A percentile compares a stretch with the other conserved stretches of the same genome.
Conservation (phyloP, 2,797 vertebrate genomes). For the Phrynocephalus guinanensis region DNA sequence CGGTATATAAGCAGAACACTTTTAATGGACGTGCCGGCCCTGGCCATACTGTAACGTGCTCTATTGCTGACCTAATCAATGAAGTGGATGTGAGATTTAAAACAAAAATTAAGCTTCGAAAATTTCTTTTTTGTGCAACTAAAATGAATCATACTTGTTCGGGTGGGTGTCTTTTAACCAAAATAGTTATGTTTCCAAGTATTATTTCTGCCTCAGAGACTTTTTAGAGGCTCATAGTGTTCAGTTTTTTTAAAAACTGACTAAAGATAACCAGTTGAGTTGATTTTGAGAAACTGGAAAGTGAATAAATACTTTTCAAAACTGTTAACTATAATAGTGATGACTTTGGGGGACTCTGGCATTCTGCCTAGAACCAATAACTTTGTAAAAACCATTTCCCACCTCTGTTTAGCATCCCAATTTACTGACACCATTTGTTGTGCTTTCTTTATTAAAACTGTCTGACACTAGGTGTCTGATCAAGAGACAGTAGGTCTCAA, state of each 20-base stretch:
- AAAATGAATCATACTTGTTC: no score
- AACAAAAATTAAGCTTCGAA: no score
- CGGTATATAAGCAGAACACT: no score
- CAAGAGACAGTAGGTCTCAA: background rate
- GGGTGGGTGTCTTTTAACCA: no score
- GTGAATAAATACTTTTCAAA: background rate
- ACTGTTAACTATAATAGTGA: background rate
- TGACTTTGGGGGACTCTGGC: background rate
- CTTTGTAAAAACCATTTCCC: background rate
- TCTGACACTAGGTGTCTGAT: conserved; percentile 3
- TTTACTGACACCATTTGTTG: background rate
- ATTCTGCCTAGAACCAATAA: background rate
- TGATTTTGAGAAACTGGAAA: background rate
- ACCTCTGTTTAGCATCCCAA: background rate
- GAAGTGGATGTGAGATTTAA: no score
- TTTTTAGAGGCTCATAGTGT: background rate
- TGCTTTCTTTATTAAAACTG: conserved; percentile 21
- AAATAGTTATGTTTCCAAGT: no score
- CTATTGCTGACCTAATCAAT: no score
- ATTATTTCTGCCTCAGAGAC: background rate
- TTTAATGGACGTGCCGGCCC: no score
- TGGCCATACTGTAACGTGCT: background rate
- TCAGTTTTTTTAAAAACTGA: background rate
- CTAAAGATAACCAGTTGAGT: background rate
- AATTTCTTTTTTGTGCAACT: no score